These are phyloP conservation scores for Deilephila porcellus DNA, from an alignment of 2,888 invertebrate species.

Conservation along the genomic window DNA sequence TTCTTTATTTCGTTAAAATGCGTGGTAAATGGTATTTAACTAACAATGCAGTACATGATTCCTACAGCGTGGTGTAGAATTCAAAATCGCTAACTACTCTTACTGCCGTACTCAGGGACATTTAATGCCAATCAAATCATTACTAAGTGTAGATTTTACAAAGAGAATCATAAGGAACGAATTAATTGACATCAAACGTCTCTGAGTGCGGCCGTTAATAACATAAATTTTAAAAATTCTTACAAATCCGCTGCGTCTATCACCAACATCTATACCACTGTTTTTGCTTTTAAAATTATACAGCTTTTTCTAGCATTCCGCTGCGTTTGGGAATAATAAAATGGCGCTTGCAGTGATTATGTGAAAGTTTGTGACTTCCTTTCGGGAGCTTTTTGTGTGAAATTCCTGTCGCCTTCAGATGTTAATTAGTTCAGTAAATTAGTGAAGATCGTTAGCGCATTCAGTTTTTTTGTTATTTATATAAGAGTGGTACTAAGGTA, in stretches of 20 bases:
- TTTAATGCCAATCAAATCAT: no score
- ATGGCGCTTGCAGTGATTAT: conserved; percentile 47
- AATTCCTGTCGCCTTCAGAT: conserved; percentile 39
- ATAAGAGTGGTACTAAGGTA: background rate
- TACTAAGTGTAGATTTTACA: no score
- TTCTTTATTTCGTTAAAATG: no score
- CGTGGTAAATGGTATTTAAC: no score
- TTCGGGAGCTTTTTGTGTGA: conserved; percentile 38
- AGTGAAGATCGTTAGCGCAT: conserved; percentile 37
- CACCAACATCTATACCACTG: background rate
- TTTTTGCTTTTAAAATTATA: conserved; percentile 27
- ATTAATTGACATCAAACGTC: no score
- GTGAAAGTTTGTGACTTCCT: conserved; percentile 51
- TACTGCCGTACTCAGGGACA: no score
- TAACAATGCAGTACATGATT: no score
- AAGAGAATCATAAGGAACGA: no score
- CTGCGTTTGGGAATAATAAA: conserved; percentile 43
- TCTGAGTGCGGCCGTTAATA: no score
- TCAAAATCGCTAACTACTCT: no score
- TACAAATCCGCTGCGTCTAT: conserved; percentile 33
- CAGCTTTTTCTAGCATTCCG: conserved; percentile 44
- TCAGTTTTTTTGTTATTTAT: conserved; percentile 32
- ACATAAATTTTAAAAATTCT: no score
- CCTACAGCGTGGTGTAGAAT: no score
- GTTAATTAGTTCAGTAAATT: conserved; percentile 43